A percentile compares a stretch with the other conserved stretches of the same genome.
These are phyloP conservation scores for Antheraea yamamai DNA, from an alignment of 2,888 invertebrate genomes.

Conservation along the genomic window DNA sequence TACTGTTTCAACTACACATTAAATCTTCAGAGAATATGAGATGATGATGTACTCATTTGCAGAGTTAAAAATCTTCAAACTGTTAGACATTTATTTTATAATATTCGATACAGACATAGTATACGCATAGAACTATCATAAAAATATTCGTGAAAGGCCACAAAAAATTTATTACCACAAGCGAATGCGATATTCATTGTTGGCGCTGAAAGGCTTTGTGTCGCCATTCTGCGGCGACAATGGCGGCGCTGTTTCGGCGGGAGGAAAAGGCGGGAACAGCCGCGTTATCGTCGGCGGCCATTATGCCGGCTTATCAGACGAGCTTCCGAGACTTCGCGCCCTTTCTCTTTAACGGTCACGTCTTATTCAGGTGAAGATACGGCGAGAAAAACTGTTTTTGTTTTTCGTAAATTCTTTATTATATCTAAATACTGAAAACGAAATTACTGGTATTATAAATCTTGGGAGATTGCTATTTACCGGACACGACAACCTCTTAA, in stretches of 20 bases:
- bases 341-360: constrained; percentile 81
- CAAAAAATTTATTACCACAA: constrained; percentile 61
- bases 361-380: constrained; percentile 67
- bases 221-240: constrained; percentile 68
- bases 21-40: too few species aligned
- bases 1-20: too few species aligned
- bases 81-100: neutral
- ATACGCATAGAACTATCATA: constrained; percentile 13
- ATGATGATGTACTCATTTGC: too few species aligned
- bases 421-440: constrained; percentile 11
- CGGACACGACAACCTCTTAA: too few species aligned
- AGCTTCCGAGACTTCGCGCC: constrained; percentile 71
- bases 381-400: constrained; percentile 29
- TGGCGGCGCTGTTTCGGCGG: constrained; percentile 74
- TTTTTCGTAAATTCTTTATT: constrained; percentile 29
- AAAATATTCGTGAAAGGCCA: constrained; percentile 46
- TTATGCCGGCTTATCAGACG: constrained; percentile 80
- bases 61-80: neutral
- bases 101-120: neutral
- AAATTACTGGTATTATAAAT: too few species aligned
- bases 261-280: constrained; percentile 79
- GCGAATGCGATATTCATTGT: constrained; percentile 42
- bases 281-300: constrained; percentile 77
- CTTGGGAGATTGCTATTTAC: too few species aligned
- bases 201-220: constrained; percentile 64